A percentile compares a stretch with the other conserved stretches of the same genome.
Evolutionary conservation across 64 coral and sea anemone species (phyloP).

Genomic region (Montipora sp.): DNA sequence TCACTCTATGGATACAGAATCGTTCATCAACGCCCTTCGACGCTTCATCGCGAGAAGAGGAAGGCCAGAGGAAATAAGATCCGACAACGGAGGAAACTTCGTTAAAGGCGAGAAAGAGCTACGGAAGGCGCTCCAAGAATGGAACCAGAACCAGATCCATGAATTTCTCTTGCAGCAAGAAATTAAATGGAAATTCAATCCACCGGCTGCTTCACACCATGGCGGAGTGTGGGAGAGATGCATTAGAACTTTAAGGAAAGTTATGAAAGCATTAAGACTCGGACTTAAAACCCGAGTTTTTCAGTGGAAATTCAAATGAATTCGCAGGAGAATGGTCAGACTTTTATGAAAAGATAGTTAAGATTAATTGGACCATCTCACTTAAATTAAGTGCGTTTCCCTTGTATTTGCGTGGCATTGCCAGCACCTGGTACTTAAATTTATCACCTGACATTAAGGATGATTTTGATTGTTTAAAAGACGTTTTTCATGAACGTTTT

Average conservation of each 20-base stretch:
- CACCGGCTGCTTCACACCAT: slow-evolving; percentile 27
- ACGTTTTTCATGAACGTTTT: too few relatives aligned
- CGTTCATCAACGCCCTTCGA: slow-evolving; percentile 21
- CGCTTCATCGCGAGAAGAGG: slow-evolving; percentile 12
- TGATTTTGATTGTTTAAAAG: too few relatives aligned
- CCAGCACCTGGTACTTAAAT: too few relatives aligned
- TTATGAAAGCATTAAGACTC: not conserved
- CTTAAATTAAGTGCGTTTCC: not conserved
- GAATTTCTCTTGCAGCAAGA: not conserved
- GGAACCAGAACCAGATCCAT: slow-evolving; percentile 43
- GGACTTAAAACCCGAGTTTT: not conserved
- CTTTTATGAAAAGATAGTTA: not conserved
- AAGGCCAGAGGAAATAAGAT: slow-evolving; percentile 18
- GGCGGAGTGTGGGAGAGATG: slow-evolving; percentile 47
- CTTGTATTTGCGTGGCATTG: not conserved
- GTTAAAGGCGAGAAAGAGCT: slow-evolving; percentile 20
- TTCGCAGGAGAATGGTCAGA: not conserved
- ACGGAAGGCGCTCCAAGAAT: not conserved
- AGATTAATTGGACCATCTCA: not conserved
- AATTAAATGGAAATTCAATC: slow-evolving; percentile 53
- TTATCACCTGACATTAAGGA: too few relatives aligned
- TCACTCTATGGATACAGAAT: slow-evolving; percentile 30
- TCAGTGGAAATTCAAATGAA: not conserved
- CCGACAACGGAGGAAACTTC: slow-evolving; percentile 34
- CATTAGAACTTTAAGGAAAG: slow-evolving; percentile 20